phyloP scores from a whole-genome alignment of 2,797 vertebrate species.

The Gobionotothen gibberifrons region DNA sequence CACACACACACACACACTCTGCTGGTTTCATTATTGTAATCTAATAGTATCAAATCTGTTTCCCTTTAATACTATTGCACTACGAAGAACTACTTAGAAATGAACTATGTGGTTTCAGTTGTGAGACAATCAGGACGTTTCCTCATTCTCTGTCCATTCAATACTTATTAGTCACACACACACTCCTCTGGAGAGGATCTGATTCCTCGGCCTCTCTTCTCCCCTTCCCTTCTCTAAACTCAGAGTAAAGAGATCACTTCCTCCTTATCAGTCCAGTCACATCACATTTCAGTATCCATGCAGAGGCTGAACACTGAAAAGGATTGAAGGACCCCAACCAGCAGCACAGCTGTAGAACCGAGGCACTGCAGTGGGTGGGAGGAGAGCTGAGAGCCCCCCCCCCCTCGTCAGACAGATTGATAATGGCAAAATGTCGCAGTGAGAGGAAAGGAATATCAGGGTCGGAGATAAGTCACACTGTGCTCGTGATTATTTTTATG shows the following conservation, averaged over 20 bases:
- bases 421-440: slow-evolving; percentile 20
- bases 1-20: too few species aligned
- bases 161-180: too few species aligned
- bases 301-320: slow-evolving; percentile 44
- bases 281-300: slow-evolving; percentile 56
- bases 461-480: neutral
- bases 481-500: neutral
- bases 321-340: slow-evolving; percentile 40
- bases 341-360: slow-evolving; percentile 31
- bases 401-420: slow-evolving; percentile 17
- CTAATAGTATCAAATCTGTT: too few species aligned
- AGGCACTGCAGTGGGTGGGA: slow-evolving; percentile 33
- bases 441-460: slow-evolving; percentile 22
- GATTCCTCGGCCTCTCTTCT: slow-evolving; percentile 48
- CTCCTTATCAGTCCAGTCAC: slow-evolving; percentile 61
- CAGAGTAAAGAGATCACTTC: slow-evolving; percentile 55
- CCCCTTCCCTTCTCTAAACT: slow-evolving; percentile 41
- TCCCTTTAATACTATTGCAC: too few species aligned
- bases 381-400: slow-evolving; percentile 11
- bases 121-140: too few species aligned
- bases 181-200: slow-evolving; percentile 38
- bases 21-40: too few species aligned
- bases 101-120: too few species aligned
- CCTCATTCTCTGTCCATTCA: too few species aligned
- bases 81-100: too few species aligned